phyloP scores from a whole-genome alignment of 2,113 vertebrate genomes.

The western clawed frog (Xenopus tropicalis) region DNA sequence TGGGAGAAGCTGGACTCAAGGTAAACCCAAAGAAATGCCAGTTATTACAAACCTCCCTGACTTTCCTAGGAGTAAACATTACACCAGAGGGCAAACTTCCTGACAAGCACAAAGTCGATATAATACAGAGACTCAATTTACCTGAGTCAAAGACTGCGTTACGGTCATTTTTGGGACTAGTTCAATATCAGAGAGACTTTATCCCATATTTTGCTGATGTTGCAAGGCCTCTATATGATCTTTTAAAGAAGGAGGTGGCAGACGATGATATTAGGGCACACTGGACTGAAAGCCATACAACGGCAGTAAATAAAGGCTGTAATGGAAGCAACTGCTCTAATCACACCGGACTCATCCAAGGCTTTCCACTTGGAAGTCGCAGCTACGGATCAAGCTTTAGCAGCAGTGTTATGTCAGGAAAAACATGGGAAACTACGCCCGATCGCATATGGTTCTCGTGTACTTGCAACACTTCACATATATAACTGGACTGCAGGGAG shows the following conservation, averaged over 20 bases:
- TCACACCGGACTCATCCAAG: background rate
- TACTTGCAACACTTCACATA: background rate
- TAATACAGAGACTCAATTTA: too few relatives aligned
- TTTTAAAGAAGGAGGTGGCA: background rate
- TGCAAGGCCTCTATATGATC: background rate
- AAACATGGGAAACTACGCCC: background rate
- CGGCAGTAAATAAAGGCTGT: background rate
- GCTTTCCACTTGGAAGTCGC: background rate
- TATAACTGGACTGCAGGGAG: background rate
- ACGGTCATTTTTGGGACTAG: background rate
- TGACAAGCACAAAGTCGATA: background rate
- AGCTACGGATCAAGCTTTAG: background rate
- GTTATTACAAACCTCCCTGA: background rate
- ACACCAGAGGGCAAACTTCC: background rate
- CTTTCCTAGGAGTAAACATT: background rate
- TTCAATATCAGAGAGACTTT: background rate
- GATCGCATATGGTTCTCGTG: background rate
- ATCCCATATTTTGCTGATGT: background rate
- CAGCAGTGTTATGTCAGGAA: background rate
- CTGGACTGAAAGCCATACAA: background rate
- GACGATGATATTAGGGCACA: background rate
- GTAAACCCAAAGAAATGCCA: constrained; percentile 2
- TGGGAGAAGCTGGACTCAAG: background rate
- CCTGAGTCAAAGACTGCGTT: too few relatives aligned
- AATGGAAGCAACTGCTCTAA: background rate